Evolutionary conservation across 2,797 vertebrate genomes (phyloP).

Genomic region (Oceanodroma leucorhoa): DNA sequence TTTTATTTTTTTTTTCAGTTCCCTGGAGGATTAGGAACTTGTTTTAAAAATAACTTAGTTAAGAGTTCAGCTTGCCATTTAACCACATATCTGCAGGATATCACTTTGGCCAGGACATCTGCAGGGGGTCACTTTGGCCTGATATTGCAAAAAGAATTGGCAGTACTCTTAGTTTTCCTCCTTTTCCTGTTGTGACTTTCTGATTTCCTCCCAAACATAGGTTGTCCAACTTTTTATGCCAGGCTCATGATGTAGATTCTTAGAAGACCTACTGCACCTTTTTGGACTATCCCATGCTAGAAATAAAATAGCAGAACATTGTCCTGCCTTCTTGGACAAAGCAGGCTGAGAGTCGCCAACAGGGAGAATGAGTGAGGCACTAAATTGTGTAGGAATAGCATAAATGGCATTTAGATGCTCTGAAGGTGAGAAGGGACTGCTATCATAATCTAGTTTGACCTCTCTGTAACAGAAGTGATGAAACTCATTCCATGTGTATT

Average conservation of each 20-base stretch:
- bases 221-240: background rate
- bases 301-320: background rate
- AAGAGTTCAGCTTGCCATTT: background rate
- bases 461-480: background rate
- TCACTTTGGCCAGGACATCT: background rate
- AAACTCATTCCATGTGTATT: background rate
- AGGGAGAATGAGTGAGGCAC: background rate
- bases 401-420: background rate
- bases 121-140: background rate
- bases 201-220: background rate
- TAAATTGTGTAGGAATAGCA: background rate
- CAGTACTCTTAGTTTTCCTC: background rate
- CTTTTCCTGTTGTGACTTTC: conserved; percentile 24
- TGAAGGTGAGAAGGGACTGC: background rate
- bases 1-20: background rate
- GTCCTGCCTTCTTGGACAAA: background rate
- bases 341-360: background rate
- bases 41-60: background rate
- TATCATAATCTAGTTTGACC: background rate
- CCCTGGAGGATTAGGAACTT: background rate
- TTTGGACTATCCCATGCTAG: background rate
- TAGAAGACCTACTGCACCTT: background rate
- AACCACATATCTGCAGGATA: background rate
- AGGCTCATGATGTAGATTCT: background rate
- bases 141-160: background rate